phyloP scores from a whole-genome alignment of 2,113 vertebrate species.

The Corythaeola cristata region DNA sequence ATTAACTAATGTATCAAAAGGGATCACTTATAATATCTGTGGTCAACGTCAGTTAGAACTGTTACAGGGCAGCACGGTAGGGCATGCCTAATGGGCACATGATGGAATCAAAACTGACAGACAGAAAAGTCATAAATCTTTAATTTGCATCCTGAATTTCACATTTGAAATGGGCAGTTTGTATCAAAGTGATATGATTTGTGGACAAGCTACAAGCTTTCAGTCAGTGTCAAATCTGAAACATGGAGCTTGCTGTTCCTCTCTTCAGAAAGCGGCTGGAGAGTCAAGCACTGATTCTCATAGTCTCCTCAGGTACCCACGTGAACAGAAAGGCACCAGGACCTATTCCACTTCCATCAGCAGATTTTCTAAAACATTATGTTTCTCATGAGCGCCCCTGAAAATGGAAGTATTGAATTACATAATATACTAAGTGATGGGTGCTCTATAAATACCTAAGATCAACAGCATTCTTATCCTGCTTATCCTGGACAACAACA shows the following conservation, averaged over 20 bases:
- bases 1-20: constrained; percentile 61
- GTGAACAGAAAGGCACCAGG: not conserved
- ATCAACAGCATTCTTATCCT: not conserved
- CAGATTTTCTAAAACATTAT: not conserved
- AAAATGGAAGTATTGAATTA: constrained; percentile 18
- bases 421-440: not conserved
- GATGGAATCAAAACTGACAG: constrained; percentile 49
- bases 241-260: not conserved
- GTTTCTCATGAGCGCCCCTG: not conserved
- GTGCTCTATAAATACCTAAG: not conserved
- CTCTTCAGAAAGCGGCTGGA: not conserved
- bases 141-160: constrained; percentile 33
- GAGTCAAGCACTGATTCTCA: not conserved
- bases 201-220: not conserved
- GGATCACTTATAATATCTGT: constrained; percentile 39
- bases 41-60: constrained; percentile 32
- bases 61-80: not conserved
- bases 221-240: not conserved
- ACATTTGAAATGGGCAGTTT: constrained; percentile 18
- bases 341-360: not conserved
- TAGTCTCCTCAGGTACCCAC: not conserved
- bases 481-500: not conserved
- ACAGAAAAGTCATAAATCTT: constrained; percentile 21
- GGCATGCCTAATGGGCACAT: constrained; percentile 27
- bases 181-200: not conserved